Conservation (phyloP, 2,797 vertebrate genomes). For the Hipposideros larvatus region DNA sequence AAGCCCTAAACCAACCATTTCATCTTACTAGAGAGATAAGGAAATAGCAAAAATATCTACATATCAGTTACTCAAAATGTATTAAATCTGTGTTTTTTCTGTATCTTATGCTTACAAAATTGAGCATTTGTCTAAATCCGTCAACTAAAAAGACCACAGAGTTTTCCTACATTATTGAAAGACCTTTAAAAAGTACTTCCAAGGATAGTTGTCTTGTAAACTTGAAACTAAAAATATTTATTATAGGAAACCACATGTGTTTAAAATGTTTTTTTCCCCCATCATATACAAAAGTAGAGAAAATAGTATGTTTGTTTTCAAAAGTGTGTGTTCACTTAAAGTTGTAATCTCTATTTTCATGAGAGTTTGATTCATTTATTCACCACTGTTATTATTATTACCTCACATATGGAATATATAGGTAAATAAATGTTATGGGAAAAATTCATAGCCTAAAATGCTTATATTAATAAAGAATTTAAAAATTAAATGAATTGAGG, state of each 20-base stretch:
- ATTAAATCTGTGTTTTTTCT: not conserved
- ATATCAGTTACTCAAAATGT: not conserved
- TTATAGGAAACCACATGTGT: not conserved
- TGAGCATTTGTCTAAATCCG: not conserved
- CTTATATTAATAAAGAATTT: not conserved
- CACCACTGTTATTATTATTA: not conserved
- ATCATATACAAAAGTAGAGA: too few species aligned
- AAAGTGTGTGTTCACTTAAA: not conserved
- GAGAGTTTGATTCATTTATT: not conserved
- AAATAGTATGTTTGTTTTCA: not conserved
- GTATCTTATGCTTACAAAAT: not conserved
- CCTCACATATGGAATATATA: not conserved
- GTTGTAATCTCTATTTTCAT: not conserved
- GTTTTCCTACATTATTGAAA: not conserved
- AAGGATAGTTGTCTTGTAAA: not conserved
- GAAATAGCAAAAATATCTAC: not conserved
- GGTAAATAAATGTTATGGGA: not conserved
- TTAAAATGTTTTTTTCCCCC: not conserved
- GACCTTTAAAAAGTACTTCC: not conserved
- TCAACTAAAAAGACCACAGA: not conserved
- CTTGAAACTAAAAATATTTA: not conserved
- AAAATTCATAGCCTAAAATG: not conserved
- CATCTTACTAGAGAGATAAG: not conserved
- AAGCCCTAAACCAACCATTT: not conserved
- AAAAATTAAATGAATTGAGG: not conserved